Evolutionary conservation across 2,113 vertebrate genomes (phyloP).

Genomic region (Podarcis cretensis): DNA sequence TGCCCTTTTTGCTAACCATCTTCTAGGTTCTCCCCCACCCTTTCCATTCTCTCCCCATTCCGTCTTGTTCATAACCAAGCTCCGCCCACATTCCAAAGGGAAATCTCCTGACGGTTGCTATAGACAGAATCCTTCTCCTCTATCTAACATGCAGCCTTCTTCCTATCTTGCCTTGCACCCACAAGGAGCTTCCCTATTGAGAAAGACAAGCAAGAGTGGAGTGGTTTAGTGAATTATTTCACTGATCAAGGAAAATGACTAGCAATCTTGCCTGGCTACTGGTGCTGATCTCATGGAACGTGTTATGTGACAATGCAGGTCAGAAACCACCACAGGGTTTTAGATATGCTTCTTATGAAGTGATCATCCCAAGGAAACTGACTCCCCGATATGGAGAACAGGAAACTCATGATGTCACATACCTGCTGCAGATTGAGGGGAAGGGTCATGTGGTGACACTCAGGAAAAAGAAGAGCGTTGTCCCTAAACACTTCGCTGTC

Average conservation of each 20-base stretch:
- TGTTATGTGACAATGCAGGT: not conserved
- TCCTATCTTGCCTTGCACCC: not conserved
- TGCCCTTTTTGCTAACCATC: too few relatives aligned
- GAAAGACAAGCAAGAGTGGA: not conserved
- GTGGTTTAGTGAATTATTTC: not conserved
- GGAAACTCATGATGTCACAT: conserved; percentile 29
- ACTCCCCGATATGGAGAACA: not conserved
- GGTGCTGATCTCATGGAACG: not conserved
- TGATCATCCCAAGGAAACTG: conserved; percentile 51
- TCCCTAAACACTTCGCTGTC: conserved; percentile 40
- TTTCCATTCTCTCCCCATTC: not conserved
- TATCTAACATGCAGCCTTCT: not conserved
- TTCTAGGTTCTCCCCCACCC: not conserved
- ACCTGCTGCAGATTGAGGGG: conserved; percentile 40
- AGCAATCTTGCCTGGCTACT: not conserved
- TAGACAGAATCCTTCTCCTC: not conserved
- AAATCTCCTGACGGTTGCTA: conserved; percentile 4
- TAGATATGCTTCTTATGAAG: conserved; percentile 6
- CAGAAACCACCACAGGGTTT: not conserved
- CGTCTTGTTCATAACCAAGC: not conserved
- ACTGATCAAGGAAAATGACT: not conserved
- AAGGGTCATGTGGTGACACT: conserved; percentile 45
- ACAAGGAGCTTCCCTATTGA: not conserved
- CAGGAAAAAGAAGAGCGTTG: conserved; percentile 43
- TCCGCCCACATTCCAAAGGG: conserved; percentile 19